Evolutionary conservation across 2,113 vertebrate genomes (phyloP).

Genomic region (Passer domesticus): DNA sequence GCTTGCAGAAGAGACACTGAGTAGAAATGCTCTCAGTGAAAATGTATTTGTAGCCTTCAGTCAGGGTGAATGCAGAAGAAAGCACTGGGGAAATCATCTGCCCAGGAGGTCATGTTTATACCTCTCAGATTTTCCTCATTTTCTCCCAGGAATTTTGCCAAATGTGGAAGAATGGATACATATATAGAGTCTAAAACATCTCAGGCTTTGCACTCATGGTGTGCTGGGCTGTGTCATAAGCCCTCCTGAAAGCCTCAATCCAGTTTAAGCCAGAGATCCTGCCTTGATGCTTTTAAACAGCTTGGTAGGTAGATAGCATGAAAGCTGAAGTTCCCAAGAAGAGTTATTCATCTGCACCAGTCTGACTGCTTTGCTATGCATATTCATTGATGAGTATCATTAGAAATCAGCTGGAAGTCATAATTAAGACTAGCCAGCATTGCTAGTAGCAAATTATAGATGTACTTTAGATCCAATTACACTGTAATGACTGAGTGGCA

Average conservation of each 20-base stretch:
- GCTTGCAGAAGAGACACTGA: neutral
- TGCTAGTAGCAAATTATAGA: neutral
- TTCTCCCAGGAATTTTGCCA: neutral
- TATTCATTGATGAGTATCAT: neutral
- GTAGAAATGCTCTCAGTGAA: neutral
- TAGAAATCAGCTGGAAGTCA: conserved; percentile 25
- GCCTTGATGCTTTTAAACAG: neutral
- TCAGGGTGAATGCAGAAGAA: neutral
- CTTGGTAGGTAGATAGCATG: rapidly evolving
- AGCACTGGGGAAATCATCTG: neutral
- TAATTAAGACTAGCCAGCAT: conserved; percentile 23
- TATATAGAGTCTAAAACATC: neutral
- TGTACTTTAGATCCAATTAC: neutral
- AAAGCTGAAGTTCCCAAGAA: neutral
- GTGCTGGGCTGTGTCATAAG: neutral
- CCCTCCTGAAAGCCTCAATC: neutral
- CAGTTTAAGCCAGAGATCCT: neutral
- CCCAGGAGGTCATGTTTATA: neutral
- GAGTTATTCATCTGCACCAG: neutral
- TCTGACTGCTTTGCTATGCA: neutral
- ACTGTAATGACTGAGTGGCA: neutral
- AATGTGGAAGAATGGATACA: neutral
- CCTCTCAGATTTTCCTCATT: neutral
- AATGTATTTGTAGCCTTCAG: neutral
- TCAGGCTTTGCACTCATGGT: neutral